Conservation (phyloP, 2,113 vertebrate species). For the Gymnocephalus cernua region DNA sequence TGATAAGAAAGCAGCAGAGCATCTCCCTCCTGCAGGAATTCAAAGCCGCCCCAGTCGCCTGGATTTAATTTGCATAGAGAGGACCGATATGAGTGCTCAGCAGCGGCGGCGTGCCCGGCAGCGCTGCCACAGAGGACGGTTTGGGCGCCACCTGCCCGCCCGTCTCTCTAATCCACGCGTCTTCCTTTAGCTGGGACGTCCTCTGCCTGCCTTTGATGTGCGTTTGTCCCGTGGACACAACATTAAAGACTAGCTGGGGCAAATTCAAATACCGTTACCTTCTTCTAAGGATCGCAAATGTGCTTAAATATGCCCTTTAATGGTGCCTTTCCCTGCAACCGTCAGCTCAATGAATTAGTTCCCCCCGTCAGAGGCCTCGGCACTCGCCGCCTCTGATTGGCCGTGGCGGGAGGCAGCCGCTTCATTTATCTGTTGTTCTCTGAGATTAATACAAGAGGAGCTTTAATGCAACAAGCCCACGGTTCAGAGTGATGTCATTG, state of each 20-base stretch:
- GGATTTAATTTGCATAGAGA: conserved; percentile 75
- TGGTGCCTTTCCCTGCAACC: conserved; percentile 64
- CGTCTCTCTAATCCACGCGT: conserved; percentile 69
- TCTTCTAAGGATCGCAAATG: conserved; percentile 75
- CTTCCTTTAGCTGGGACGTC: conserved; percentile 70
- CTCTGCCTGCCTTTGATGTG: conserved; percentile 80
- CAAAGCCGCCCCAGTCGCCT: conserved; percentile 55
- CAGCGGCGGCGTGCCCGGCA: conserved; percentile 65
- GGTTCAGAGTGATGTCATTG: neutral
- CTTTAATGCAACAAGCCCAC: neutral
- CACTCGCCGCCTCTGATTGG: conserved; percentile 39
- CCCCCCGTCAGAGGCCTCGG: conserved; percentile 46
- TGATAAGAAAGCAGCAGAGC: conserved; percentile 46
- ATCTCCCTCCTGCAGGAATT: conserved; percentile 70
- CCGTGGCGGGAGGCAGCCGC: conserved; percentile 9
- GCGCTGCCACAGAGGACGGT: conserved; percentile 72
- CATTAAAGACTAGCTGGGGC: conserved; percentile 75
- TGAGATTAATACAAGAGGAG: neutral
- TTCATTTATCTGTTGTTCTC: conserved; percentile 54
- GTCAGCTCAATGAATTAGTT: conserved; percentile 69
- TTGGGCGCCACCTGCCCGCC: conserved; percentile 76
- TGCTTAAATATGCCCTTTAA: conserved; percentile 81
- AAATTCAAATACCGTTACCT: conserved; percentile 76
- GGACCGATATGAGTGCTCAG: conserved; percentile 68
- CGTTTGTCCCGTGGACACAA: conserved; percentile 78